Base-by-base conservation (phyloP, 2,797 vertebrate genomes). In the Mallotus villosus region DNA sequence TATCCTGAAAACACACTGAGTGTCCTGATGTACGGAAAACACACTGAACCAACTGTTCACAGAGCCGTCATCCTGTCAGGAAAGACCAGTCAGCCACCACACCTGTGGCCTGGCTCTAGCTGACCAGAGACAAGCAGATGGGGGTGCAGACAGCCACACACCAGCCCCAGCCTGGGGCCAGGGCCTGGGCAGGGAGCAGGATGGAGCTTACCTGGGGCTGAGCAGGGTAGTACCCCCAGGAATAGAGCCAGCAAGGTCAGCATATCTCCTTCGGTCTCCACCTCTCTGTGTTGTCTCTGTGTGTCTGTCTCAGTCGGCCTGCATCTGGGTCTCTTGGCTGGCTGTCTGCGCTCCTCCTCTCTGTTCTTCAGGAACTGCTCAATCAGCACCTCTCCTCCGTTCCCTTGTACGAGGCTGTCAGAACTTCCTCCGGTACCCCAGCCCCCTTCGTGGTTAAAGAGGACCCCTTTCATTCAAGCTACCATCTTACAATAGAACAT, bases 131-230 rank as follows among this genome's bases (percentile, higher is more conserved):
- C 2, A 1, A 46, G 41, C 41, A 46, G 41, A 46, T 2, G 11
- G 41, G 41, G 41, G 14, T 6, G 41, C 9, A 14, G 9, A 14
- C 12, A 14, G 41, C 34, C 34, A 12, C 41, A 46, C 41, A 12
- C 41, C 41, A 46, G 41, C 41, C 11, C 41, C 41, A 34, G 32
- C 32, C 32, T 6, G 8, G 32, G 32, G 32, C 32, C 32, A 46
- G 41, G 41, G 41, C 41, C 19, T 55, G 51, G 51, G 9, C 17
- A 55, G 8, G 16, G 3, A 55, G 19, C 19, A 55, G 51, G 51
- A 17, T n/a, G 16, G 51, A 21, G 29, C 77, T 70, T 72, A 82
- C 80, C 80, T 82, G 67, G 64, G 62, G 77, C 77, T 66, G 72
- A 62, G 67, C 80, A 80, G 17, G 51, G 49, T 25, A 51, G 12